Conservation (phyloP, 2,888 invertebrate species). For the Tholera decimalis region DNA sequence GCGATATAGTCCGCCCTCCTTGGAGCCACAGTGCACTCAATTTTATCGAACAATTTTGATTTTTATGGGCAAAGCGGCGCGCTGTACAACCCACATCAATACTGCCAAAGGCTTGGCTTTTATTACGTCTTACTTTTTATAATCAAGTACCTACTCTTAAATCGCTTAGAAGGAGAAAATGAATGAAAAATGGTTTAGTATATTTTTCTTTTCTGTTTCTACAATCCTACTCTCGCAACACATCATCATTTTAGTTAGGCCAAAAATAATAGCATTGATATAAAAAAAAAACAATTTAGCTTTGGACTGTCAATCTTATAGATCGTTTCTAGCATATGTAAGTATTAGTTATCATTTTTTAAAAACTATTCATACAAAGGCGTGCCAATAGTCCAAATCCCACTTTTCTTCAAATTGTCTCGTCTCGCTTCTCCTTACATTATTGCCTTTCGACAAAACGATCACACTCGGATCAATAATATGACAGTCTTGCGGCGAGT, state of each 20-base stretch:
- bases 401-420: conserved; percentile 35
- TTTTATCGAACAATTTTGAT: conserved; percentile 46
- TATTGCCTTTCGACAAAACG: conserved; percentile 15
- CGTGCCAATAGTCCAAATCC: conserved; percentile 9
- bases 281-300: no score
- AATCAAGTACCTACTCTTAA: conserved; percentile 5
- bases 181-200: neutral
- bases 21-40: conserved; percentile 30
- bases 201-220: neutral
- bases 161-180: neutral
- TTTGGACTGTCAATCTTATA: neutral
- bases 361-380: conserved; percentile 17
- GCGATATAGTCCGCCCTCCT: conserved; percentile 22
- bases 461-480: conserved; percentile 39
- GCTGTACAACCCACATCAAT: neutral
- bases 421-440: conserved; percentile 16
- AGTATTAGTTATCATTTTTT: conserved; percentile 6
- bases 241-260: neutral
- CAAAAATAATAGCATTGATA: no score
- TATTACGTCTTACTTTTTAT: conserved; percentile 11
- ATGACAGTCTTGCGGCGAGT: conserved; percentile 9
- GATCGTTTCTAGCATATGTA: conserved; percentile 4
- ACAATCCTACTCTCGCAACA: neutral
- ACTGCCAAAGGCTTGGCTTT: conserved; percentile 25
- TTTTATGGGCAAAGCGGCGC: conserved; percentile 38